Base-by-base conservation (phyloP, 2,888 invertebrate genomes). In the Tridacna crocea region DNA sequence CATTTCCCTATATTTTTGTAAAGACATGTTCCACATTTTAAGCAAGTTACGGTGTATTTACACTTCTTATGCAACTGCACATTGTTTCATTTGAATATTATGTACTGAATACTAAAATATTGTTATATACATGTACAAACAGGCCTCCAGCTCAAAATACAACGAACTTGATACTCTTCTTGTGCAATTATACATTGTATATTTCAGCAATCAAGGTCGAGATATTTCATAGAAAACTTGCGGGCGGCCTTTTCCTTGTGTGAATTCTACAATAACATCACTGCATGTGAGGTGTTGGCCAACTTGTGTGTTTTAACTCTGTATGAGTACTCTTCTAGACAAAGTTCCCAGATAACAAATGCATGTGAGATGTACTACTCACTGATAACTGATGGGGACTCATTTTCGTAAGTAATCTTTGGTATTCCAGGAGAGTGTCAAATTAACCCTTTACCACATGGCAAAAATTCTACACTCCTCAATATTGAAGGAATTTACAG, bases 281-380 rank as follows among this genome's bases (percentile, higher is more conserved):
- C 95, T 22, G 96, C 96, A 15, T 97, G 97, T 90, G 96, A 96
- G 93, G 95, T 96, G 82, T 93, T 97, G 80, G 90, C 89, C 70
- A 93, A 92, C 81, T 78, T 92, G 87, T 93, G 92, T 85, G 90
- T 88, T 0, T 81, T 92, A 22, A 87, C 88, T 0, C 27, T 90
- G 79, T 93, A 91, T 79, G 82, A 87, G 47, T 87, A 79, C 61
- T 61, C 74, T 63, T 74, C 74, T 66, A 68, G 36, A 17, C 72
- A 12, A 17, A 19, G 17, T 47, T 13, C 26, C 61, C 11, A 46
- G 47, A 61, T 74, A n/a, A 74, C 47, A 13, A 74, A 74, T 61
- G 74, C 74, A 13, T 86, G 85, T 77, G 85, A 86, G 36, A 68
- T 86, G 73, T 77, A 81, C 51, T 61, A 79, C 10, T 72, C 70